Evolutionary conservation across 2,113 vertebrate species (phyloP).

Genomic region (Erythrocercus mccallii): DNA sequence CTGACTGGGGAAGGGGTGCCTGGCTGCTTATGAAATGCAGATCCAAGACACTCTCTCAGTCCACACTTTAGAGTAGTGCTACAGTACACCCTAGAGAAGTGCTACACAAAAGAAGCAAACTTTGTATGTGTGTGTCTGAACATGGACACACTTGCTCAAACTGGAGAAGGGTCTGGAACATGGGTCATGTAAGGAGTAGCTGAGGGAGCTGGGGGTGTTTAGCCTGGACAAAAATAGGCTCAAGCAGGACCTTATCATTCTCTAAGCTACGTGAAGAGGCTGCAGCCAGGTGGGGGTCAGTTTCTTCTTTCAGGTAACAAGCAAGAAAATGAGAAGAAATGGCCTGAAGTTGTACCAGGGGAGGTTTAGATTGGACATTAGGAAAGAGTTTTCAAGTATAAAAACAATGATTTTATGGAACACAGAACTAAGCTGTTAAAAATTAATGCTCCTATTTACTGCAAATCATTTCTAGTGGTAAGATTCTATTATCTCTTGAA

Average conservation of each 20-base stretch:
- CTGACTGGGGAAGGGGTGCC: neutral
- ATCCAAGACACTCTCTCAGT: neutral
- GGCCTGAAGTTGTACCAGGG: neutral
- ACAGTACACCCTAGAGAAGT: neutral
- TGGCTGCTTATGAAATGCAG: neutral
- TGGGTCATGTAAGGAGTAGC: neutral
- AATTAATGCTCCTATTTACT: neutral
- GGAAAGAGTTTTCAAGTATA: neutral
- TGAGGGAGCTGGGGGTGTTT: neutral
- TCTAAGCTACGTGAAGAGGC: neutral
- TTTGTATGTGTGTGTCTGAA: too few relatives aligned
- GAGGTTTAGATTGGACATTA: neutral
- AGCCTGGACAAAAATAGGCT: neutral
- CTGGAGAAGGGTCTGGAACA: neutral
- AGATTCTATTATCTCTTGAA: neutral
- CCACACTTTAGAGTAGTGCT: neutral
- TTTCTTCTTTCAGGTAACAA: neutral
- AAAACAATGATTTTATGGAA: neutral
- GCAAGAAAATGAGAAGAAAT: neutral
- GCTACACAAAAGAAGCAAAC: neutral
- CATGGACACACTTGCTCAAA: neutral
- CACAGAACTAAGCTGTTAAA: neutral
- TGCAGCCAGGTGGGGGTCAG: neutral
- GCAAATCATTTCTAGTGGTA: neutral
- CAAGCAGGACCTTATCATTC: neutral